Percentiles rank a stretch among this genome's conserved stretches.
Evolutionary conservation across 2,888 invertebrate species (phyloP).

Genomic region (Caenorhabditis sp.): DNA sequence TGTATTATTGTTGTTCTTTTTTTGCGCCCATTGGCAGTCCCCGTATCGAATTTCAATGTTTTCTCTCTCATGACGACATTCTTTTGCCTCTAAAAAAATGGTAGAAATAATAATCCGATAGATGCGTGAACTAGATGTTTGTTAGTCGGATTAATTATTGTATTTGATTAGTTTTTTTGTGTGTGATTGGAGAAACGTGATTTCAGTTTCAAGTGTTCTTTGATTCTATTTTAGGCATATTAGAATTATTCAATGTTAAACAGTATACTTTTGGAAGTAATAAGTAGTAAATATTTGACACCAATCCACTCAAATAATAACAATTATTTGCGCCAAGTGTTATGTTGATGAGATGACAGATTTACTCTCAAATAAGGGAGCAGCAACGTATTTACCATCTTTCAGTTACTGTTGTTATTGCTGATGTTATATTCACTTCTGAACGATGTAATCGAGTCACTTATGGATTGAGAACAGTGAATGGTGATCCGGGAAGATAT

Average conservation of each 20-base stretch:
- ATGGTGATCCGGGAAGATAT: constrained; percentile 47
- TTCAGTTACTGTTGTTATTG: constrained; percentile 20
- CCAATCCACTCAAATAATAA: background rate
- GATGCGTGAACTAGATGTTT: background rate
- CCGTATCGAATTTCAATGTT: no score
- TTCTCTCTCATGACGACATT: no score
- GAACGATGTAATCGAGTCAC: constrained; percentile 44
- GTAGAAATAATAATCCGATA: background rate
- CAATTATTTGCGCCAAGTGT: background rate
- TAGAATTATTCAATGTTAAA: no score
- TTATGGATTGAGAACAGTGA: constrained; percentile 44
- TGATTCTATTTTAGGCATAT: no score
- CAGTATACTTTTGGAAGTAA: no score
- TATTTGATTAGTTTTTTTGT: no score
- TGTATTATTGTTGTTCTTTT: no score
- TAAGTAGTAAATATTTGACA: background rate
- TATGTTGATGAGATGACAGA: constrained; percentile 5
- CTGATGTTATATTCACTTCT: constrained; percentile 53
- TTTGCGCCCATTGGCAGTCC: no score
- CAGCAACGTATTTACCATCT: no score
- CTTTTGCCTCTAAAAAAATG: background rate
- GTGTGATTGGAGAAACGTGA: background rate
- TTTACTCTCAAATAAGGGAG: background rate
- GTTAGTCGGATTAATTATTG: background rate
- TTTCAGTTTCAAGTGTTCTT: no score